Evolutionary conservation across 1,140 invertebrate genomes (phyloP), one percentile per base, ranked within the genome.

Genomic region (Drosophila arizonae): DNA sequence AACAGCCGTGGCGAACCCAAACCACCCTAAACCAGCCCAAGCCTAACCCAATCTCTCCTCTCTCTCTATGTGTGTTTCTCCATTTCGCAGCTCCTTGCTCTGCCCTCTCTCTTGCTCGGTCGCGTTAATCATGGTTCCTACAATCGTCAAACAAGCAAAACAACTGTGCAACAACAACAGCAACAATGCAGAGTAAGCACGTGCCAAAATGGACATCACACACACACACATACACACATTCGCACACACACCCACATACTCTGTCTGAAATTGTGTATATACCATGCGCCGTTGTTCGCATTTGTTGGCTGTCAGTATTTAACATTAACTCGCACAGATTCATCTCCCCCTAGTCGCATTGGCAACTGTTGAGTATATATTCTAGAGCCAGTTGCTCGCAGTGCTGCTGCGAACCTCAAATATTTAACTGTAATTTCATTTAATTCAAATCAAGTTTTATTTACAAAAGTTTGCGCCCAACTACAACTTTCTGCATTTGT

Each of bases 51-150:
- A 10, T 41, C 51, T 4, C 36, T 17, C 21, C 15, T 46, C 43
- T 4, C 28, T 6, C 28, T 30, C 28, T 30, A 4, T 30, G 4
- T 4, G 4, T 30, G 28, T 30, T 24, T 2, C 43, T 45, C n/a
- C 13, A 24, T 24, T 24, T 17, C 43, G 15, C 0, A 9, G 1
- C 43, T 45, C 43, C n/a, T 45, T 15, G 2, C 15, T 30, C 13
- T 6, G 43, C 13, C 43, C 43, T 15, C 41, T 45, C 43, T 46
- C 36, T 43, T 36, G 33, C n/a, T 17, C 77, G 68, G 72, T 88
- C 81, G 79, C 84, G 76, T 87, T 88, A 87, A 88, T 87, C 82
- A 87, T 88, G 84, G 69, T 69, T 88, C 79, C 79, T 74, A 82
- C 79, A 82, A 86, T 79, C 72, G 72, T 74, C 76, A 73, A 39